A percentile compares a stretch with the other conserved stretches of the same genome.
Evolutionary conservation across 2,888 invertebrate species (phyloP).

Genomic region (Hedychridium roseum): DNA sequence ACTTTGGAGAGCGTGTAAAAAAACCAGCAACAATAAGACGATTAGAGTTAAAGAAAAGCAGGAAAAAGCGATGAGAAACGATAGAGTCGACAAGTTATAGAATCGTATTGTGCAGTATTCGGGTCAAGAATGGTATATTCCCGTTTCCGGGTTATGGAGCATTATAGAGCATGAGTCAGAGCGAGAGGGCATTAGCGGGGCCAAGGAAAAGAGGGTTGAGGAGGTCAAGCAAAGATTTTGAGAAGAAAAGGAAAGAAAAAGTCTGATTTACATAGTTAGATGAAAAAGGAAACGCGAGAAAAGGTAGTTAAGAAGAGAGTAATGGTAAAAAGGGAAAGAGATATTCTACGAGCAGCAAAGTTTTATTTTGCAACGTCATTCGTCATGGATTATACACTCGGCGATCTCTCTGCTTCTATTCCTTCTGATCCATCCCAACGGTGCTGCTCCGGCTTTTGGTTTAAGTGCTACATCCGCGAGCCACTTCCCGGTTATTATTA

Average conservation of each 20-base stretch:
- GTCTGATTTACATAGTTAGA: no score
- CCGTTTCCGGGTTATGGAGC: slow-evolving; percentile 19
- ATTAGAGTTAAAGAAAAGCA: no score
- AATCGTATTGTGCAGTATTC: slow-evolving; percentile 48
- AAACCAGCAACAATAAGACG: no score
- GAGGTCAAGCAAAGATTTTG: no score
- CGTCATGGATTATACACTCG: slow-evolving; percentile 46
- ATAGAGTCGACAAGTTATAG: slow-evolving; percentile 17
- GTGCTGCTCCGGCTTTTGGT: slow-evolving; percentile 23
- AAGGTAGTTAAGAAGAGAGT: no score
- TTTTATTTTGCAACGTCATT: slow-evolving; percentile 51
- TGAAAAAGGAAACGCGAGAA: no score
- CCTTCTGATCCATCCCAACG: slow-evolving; percentile 19
- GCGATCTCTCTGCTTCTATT: slow-evolving; percentile 7
- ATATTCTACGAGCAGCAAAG: slow-evolving; percentile 16
- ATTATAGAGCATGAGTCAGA: slow-evolving; percentile 52
- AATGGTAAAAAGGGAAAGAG: no score
- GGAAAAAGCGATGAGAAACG: no score
- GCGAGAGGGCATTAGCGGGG: slow-evolving; percentile 1
- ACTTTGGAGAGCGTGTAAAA: no score
- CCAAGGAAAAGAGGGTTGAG: no score
- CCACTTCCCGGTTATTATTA: slow-evolving; percentile 45
- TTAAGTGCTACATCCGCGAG: slow-evolving; percentile 35
- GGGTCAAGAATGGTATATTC: slow-evolving; percentile 53
- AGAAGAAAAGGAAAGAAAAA: no score